A percentile compares a stretch with the other conserved stretches of the same genome.
These are phyloP conservation scores for Acipenser transmontanus DNA, from an alignment of 2,797 vertebrate genomes.

Conservation along the genomic window DNA sequence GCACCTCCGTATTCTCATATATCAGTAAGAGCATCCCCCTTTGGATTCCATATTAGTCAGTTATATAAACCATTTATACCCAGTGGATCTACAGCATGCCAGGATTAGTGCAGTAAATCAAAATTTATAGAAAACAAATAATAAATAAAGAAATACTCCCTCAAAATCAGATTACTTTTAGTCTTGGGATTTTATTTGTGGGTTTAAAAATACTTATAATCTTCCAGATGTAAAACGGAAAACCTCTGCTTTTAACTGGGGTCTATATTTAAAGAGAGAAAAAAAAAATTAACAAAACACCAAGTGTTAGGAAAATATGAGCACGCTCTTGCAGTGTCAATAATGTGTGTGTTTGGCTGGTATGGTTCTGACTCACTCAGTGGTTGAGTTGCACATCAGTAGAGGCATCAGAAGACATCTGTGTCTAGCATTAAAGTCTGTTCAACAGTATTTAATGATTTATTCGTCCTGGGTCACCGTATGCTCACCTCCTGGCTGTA, in stretches of 20 bases:
- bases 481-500: neutral
- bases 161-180: too few relatives aligned
- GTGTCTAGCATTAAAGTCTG: neutral
- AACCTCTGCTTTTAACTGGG: conserved; percentile 35
- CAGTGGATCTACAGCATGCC: too few relatives aligned
- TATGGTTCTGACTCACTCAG: conserved; percentile 35
- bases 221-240: conserved; percentile 32
- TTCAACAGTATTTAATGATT: neutral
- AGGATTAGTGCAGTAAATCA: too few relatives aligned
- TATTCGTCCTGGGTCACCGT: neutral
- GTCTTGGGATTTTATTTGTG: too few relatives aligned
- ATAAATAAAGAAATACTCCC: too few relatives aligned
- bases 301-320: conserved; percentile 37
- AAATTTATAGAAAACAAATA: too few relatives aligned
- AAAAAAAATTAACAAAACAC: conserved; percentile 23
- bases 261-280: conserved; percentile 28
- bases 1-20: too few relatives aligned
- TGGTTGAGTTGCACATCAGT: conserved; percentile 13
- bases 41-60: too few relatives aligned
- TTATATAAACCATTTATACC: too few relatives aligned
- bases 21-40: too few relatives aligned
- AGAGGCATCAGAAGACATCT: neutral
- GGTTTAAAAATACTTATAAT: conserved; percentile 6
- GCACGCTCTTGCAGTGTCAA: conserved; percentile 35
- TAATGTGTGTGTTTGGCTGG: conserved; percentile 37